A percentile compares a stretch with the other conserved stretches of the same genome.
phyloP scores from a whole-genome alignment of 2,888 invertebrate species.

The Phyllotreta cruciferae region DNA sequence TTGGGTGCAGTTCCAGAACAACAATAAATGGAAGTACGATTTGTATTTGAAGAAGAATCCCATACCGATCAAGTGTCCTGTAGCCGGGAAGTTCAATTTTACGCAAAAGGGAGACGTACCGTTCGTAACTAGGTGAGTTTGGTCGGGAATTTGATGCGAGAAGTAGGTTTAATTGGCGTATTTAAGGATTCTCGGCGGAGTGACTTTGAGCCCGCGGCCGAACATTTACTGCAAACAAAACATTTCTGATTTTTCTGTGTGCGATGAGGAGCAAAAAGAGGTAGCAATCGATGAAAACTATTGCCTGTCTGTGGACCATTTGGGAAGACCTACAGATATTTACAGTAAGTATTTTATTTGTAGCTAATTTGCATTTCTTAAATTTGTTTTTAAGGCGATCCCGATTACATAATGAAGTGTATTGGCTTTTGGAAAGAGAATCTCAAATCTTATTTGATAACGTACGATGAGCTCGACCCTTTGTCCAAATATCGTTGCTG shows the following conservation, averaged over 20 bases:
- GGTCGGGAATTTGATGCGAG: too few relatives aligned
- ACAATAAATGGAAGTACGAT: conserved; percentile 86
- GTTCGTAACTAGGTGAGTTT: conserved; percentile 75
- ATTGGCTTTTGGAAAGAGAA: conserved; percentile 99
- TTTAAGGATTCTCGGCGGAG: conserved; percentile 89
- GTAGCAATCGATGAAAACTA: conserved; percentile 94
- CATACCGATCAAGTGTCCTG: conserved; percentile 90
- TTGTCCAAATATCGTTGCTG: conserved; percentile 96
- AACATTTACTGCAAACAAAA: conserved; percentile 92
- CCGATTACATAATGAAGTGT: conserved; percentile 96
- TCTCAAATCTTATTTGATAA: conserved; percentile 93
- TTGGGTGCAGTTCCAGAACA: conserved; percentile 90
- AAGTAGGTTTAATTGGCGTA: too few relatives aligned
- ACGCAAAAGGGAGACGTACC: conserved; percentile 88
- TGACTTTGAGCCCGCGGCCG: conserved; percentile 91
- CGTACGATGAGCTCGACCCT: conserved; percentile 95
- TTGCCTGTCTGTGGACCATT: conserved; percentile 94
- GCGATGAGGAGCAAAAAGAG: conserved; percentile 94
- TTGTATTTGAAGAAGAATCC: conserved; percentile 87
- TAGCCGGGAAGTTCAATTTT: conserved; percentile 96
- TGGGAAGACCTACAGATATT: conserved; percentile 93
- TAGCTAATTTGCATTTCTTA: neutral
- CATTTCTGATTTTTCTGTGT: conserved; percentile 95
- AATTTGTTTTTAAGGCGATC: conserved; percentile 68
- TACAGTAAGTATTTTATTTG: conserved; percentile 70